Evolutionary conservation across 2,888 invertebrate species (phyloP), one percentile per base, ranked within the genome.

Genomic region (Hedya salicella): DNA sequence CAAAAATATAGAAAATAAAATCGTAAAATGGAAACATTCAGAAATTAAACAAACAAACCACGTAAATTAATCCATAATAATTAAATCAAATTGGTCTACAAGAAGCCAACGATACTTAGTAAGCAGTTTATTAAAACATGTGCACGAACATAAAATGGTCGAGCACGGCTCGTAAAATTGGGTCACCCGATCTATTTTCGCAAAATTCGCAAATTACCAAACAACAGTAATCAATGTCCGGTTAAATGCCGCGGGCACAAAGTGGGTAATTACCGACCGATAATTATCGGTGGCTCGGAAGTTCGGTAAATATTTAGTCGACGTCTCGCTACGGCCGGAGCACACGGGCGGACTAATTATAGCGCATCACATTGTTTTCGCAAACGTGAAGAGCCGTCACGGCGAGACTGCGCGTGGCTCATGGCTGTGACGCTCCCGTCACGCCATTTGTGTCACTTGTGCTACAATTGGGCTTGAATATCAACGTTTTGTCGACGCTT

Each of bases 281-380:
- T 46, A 57, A 57, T 57, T 46, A 50, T 39, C 39, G 46, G 14
- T 40, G 46, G 53, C 48, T 53, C 57, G 48, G 52, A 39, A 64
- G 68, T 60, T 59, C 36, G 52, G 50, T 68, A 63, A 68, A 68
- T 63, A 63, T 68, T 68, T 64, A 49, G 64, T 30, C 68, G 54
- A 54, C 60, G 68, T 68, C 68, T 64, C 59, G 60, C 13, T 19
- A 17, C 25, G 57, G 44, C 49, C 30, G 21, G 46, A 30, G 64
- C 59, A 25, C 50, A 44, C 48, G 56, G 60, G 16, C 21, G 39
- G n/a, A 42, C 73, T 78, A 78, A 75, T 77, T 78, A 78, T 71
- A 71, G 6, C 25, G 6, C 25, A 25, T 1, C 52, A 61, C 67
- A 67, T 67, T 71, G 71, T 75, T 74, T 75, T 73, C 70, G 70